A percentile compares a stretch with the other conserved stretches of the same genome.
These are phyloP conservation scores for Erynnis tages DNA, from an alignment of 2,888 invertebrate species.

Conservation along the genomic window DNA sequence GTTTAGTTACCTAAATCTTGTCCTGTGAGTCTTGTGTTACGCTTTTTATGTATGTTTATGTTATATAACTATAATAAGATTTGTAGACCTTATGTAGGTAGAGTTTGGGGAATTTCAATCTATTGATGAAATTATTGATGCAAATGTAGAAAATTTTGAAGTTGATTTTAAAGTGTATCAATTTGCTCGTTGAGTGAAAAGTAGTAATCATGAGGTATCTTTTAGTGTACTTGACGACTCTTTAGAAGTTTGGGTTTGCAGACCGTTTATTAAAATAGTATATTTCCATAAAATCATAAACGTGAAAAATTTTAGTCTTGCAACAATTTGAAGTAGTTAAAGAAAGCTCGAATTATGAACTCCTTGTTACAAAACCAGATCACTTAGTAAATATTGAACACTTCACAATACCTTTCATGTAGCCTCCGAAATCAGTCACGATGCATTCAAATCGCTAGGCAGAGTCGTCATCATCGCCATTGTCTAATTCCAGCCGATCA, in stretches of 20 bases:
- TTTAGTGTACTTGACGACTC: too few species aligned
- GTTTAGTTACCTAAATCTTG: constrained; percentile 68
- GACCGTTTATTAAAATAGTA: not conserved
- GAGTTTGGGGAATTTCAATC: constrained; percentile 17
- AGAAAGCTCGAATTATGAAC: not conserved
- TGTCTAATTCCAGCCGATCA: constrained; percentile 87
- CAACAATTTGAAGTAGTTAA: constrained; percentile 6
- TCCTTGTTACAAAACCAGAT: not conserved
- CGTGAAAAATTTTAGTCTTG: not conserved
- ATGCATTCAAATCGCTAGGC: not conserved
- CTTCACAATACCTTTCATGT: constrained; percentile 4
- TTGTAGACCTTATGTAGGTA: constrained; percentile 40
- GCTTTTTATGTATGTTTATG: constrained; percentile 64
- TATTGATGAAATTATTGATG: not conserved
- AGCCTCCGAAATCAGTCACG: not conserved
- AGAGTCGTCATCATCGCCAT: constrained; percentile 5
- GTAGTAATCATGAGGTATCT: not conserved
- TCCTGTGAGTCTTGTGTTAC: constrained; percentile 83
- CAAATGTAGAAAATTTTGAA: constrained; percentile 10
- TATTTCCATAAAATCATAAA: not conserved
- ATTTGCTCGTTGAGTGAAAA: constrained; percentile 9
- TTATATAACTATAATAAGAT: constrained; percentile 26
- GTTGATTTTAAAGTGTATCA: not conserved
- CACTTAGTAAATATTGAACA: not conserved
- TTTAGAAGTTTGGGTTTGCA: constrained; percentile 7